Conservation (phyloP, 2,797 vertebrate species). For the Florisuga fusca region DNA sequence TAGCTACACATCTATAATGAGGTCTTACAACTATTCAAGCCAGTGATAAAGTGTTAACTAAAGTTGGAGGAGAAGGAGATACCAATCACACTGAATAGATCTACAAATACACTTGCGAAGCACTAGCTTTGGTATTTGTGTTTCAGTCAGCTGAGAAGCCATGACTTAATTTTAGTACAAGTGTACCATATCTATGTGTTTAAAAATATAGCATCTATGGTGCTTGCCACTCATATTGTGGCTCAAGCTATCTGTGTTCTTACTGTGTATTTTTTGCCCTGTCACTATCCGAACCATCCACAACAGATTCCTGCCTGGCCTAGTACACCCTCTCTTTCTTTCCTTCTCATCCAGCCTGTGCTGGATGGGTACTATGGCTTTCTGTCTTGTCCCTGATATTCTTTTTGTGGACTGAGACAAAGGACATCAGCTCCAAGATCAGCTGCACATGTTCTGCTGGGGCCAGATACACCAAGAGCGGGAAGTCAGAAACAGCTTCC, state of each 20-base stretch:
- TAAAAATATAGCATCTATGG: not conserved
- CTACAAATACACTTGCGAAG: not conserved
- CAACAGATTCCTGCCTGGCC: not conserved
- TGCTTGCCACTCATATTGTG: not conserved
- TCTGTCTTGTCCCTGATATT: not conserved
- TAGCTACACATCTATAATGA: not conserved
- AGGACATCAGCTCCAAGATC: not conserved
- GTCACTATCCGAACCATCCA: not conserved
- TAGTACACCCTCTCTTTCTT: not conserved
- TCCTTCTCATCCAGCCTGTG: not conserved
- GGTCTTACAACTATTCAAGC: not conserved
- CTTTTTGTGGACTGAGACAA: fast-evolving
- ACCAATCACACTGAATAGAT: not conserved
- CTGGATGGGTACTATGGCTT: not conserved
- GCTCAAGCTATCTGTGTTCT: not conserved
- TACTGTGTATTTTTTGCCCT: not conserved
- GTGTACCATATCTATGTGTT: not conserved
- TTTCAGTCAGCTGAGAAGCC: not conserved
- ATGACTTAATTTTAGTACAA: not conserved
- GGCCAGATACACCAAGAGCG: not conserved
- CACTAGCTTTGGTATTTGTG: not conserved
- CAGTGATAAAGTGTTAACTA: not conserved
- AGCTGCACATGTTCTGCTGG: not conserved
- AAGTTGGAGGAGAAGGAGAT: not conserved
- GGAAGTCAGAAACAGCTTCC: not conserved